These are phyloP conservation scores for Mesocentrotus franciscanus DNA, from an alignment of 53 echinoderm and acorn worm species.

Conservation along the genomic window DNA sequence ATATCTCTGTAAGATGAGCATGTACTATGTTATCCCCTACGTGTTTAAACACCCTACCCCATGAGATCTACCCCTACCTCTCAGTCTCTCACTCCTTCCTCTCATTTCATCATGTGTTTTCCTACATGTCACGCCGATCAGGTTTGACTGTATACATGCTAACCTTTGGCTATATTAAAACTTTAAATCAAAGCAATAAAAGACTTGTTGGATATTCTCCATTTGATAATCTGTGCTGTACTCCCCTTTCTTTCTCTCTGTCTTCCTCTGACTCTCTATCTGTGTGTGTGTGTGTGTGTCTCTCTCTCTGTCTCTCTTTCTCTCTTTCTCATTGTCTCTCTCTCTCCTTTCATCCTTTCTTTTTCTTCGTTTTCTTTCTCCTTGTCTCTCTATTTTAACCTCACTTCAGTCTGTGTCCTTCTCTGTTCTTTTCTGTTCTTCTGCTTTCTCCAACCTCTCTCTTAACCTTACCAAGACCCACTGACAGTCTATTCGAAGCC, in stretches of 20 bases:
- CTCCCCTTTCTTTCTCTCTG: neutral
- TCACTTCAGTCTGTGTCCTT: too few relatives aligned
- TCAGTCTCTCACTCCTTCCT: neutral
- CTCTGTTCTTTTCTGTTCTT: too few relatives aligned
- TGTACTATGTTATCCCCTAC: neutral
- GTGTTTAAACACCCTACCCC: neutral
- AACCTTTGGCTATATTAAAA: neutral
- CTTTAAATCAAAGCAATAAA: neutral
- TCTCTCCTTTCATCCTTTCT: too few relatives aligned
- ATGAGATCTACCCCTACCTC: neutral
- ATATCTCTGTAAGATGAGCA: neutral
- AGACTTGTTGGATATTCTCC: neutral
- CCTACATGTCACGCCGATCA: neutral
- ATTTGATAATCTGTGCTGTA: neutral
- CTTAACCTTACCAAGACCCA: too few relatives aligned
- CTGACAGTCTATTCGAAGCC: too few relatives aligned
- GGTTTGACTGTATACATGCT: neutral
- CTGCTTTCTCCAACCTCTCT: too few relatives aligned
- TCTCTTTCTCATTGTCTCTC: neutral
- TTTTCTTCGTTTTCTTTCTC: too few relatives aligned
- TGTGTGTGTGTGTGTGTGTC: too few relatives aligned
- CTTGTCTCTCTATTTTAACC: too few relatives aligned
- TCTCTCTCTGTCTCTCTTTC: neutral
- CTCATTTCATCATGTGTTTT: neutral
- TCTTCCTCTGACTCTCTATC: neutral